These are phyloP conservation scores for Urocolius indicus DNA, from an alignment of 2,113 vertebrate species.

Conservation along the genomic window DNA sequence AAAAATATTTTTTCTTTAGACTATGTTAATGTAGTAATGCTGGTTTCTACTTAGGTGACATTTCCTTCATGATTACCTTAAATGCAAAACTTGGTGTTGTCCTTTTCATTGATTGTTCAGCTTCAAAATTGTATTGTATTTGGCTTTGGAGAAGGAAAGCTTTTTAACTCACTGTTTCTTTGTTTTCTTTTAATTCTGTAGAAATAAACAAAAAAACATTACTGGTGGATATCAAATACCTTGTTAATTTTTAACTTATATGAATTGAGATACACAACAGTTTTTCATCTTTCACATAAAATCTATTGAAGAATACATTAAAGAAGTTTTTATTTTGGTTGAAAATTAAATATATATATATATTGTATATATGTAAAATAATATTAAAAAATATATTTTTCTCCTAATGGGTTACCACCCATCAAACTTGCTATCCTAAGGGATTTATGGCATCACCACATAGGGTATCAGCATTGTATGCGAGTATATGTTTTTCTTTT, in stretches of 20 bases:
- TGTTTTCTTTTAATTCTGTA: slow-evolving; percentile 41
- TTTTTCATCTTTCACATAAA: slow-evolving; percentile 30
- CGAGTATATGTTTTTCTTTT: slow-evolving; percentile 51
- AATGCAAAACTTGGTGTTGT: neutral
- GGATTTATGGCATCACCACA: slow-evolving; percentile 33
- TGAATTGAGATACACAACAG: slow-evolving; percentile 24
- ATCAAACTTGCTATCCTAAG: slow-evolving; percentile 52
- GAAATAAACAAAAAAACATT: neutral
- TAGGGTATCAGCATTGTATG: slow-evolving; percentile 60
- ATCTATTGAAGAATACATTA: slow-evolving; percentile 9
- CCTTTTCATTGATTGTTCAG: neutral
- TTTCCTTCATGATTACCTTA: slow-evolving; percentile 11
- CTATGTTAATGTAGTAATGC: neutral
- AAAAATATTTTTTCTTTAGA: neutral
- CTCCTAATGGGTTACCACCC: slow-evolving; percentile 53
- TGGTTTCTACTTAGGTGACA: neutral
- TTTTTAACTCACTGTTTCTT: slow-evolving; percentile 24
- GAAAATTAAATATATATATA: slow-evolving; percentile 57
- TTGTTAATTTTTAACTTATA: slow-evolving; percentile 57
- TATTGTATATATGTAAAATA: slow-evolving; percentile 64
- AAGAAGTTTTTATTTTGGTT: slow-evolving; percentile 35
- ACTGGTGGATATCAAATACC: slow-evolving; percentile 6
- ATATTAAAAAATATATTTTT: slow-evolving; percentile 60
- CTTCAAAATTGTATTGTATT: neutral
- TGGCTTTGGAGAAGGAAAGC: slow-evolving; percentile 26